These are phyloP conservation scores for Parauchenoglanis ngamensis DNA, from an alignment of 2,797 vertebrate species.

Conservation along the genomic window DNA sequence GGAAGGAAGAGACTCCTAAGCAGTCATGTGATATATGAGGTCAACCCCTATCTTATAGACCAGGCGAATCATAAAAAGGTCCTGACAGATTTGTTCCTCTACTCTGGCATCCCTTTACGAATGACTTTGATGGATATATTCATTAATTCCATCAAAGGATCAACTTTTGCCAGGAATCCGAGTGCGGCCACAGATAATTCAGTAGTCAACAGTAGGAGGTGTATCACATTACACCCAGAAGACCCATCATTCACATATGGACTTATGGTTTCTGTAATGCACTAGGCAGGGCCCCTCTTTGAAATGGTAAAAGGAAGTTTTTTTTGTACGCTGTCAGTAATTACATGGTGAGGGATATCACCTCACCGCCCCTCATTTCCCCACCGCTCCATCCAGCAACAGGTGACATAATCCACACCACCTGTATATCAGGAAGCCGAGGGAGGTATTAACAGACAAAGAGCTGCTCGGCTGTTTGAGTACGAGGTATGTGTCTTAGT, in stretches of 20 bases:
- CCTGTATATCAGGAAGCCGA: slow-evolving; percentile 61
- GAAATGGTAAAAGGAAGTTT: slow-evolving; percentile 20
- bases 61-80: neutral
- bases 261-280: slow-evolving; percentile 28
- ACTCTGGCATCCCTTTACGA: slow-evolving; percentile 11
- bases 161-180: slow-evolving; percentile 20
- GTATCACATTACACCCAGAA: slow-evolving; percentile 39
- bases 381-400: slow-evolving; percentile 66
- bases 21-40: slow-evolving; percentile 59
- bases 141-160: slow-evolving; percentile 31
- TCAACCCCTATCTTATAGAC: slow-evolving; percentile 56
- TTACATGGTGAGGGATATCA: slow-evolving; percentile 48
- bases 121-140: slow-evolving; percentile 32
- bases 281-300: slow-evolving; percentile 19
- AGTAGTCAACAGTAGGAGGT: slow-evolving; percentile 29
- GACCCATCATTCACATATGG: slow-evolving; percentile 23
- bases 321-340: slow-evolving; percentile 21
- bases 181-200: neutral
- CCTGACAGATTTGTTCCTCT: neutral
- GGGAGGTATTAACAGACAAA: slow-evolving; percentile 57
- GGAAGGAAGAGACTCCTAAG: slow-evolving; percentile 66
- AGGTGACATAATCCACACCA: slow-evolving; percentile 69
- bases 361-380: slow-evolving; percentile 39
- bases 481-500: slow-evolving; percentile 47
- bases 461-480: slow-evolving; percentile 39